Conservation (phyloP, 2,113 vertebrate species). For the Podocnemis expansa region DNA sequence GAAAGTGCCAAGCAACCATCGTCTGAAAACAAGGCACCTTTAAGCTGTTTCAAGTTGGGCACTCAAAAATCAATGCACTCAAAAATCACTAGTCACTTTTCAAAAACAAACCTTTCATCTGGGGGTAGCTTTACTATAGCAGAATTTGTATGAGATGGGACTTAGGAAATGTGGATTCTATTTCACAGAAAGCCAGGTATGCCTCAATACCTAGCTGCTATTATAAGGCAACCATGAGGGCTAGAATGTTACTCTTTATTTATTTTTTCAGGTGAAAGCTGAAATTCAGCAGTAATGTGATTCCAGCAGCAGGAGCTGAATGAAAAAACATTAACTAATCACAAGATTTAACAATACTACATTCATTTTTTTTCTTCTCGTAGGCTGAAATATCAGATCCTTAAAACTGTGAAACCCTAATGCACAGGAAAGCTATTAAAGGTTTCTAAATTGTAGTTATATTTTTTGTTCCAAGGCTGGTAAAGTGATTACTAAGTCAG, state of each 20-base stretch:
- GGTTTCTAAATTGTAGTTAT: constrained; percentile 50
- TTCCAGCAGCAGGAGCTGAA: constrained; percentile 31
- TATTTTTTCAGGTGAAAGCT: not conserved
- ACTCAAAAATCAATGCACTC: not conserved
- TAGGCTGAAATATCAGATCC: constrained; percentile 54
- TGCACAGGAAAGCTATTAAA: constrained; percentile 61
- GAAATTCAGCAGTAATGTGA: not conserved
- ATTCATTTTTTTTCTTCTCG: constrained; percentile 59
- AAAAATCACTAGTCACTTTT: not conserved
- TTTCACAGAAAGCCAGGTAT: not conserved
- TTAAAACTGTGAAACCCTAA: constrained; percentile 57
- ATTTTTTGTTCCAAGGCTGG: constrained; percentile 30
- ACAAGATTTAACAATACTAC: constrained; percentile 55
- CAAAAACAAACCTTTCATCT: not conserved
- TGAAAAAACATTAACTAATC: constrained; percentile 26
- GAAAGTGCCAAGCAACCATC: accelerated
- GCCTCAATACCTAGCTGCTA: not conserved
- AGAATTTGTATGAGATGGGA: not conserved
- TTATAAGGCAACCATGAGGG: not conserved
- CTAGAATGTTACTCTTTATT: not conserved
- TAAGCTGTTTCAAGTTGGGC: not conserved
- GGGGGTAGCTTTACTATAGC: not conserved
- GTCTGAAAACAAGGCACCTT: not conserved
- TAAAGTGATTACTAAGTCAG: constrained; percentile 21
- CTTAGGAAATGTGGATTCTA: not conserved